Conservation (phyloP, 2,113 vertebrate species). For the Pygoscelis antarcticus region DNA sequence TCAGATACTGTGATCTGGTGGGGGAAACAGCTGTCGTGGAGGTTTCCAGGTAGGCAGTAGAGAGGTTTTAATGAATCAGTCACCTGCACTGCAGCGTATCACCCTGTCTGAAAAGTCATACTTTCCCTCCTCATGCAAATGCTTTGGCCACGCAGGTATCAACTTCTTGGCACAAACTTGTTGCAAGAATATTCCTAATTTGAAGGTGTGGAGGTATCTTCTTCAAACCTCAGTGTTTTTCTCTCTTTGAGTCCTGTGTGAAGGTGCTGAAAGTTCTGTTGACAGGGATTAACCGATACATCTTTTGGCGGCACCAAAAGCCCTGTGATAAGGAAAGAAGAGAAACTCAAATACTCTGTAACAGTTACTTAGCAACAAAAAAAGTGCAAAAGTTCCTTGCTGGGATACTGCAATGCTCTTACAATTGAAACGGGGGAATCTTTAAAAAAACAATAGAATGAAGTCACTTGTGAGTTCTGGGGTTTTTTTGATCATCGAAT, state of each 20-base stretch:
- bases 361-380: neutral
- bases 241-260: neutral
- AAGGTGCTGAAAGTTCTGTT: neutral
- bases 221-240: neutral
- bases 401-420: neutral
- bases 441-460: neutral
- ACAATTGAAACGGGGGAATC: neutral
- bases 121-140: neutral
- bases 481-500: rapidly evolving
- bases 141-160: neutral
- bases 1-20: neutral
- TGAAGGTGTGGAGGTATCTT: neutral
- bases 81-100: neutral
- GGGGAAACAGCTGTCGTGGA: rapidly evolving
- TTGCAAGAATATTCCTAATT: neutral
- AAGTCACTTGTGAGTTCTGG: rapidly evolving
- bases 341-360: neutral
- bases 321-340: neutral
- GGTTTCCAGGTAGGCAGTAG: neutral
- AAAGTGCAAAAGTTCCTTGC: neutral
- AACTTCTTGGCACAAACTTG: neutral
- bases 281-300: neutral
- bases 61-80: neutral
- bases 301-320: neutral
- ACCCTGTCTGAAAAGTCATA: too few species aligned